Base-by-base conservation (phyloP, 1,140 invertebrate species). In the Euura lappo region DNA sequence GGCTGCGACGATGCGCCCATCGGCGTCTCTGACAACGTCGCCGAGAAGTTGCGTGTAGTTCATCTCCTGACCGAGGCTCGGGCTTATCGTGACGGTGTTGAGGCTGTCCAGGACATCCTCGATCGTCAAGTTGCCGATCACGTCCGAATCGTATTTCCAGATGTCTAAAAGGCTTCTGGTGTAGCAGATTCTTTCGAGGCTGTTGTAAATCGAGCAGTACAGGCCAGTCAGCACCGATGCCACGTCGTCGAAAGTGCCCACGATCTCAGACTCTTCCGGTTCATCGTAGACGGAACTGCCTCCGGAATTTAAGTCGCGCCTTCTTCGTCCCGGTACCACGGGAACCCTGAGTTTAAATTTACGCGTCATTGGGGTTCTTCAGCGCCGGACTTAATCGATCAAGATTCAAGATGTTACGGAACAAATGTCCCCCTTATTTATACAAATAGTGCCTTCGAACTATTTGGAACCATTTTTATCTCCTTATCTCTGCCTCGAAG, bases 101-200 rank as follows among this genome's bases (percentile, higher is more conserved):
- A 94, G 80, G 78, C 88, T 89, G 6, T 84, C 78, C 8, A 94
- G 79, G 75, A 94, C 92, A 72, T 94, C 90, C 69, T 90, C 76
- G 77, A 89, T 89, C 2, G 91, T 91, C 68, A 92, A 80, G 65
- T 86, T 86, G 10, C 81, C 80, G 65, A 94, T 91, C 66, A 86
- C 71, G 13, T 84, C 83, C 46, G 83, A 81, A 81, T 93, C 86
- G 79, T 89, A 93, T 44, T 90, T 87, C 93, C 93, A 95, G 73
- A 95, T 85, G 80, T 94, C 93, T 68, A 93, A 83, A 75, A 94
- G 88, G 85, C 91, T 94, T 74, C 88, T 84, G 72, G 92, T 80
- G 65, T 91, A 87, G 79, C 94, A 95, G 51, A 86, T 88, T 68
- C 83, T 85, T 60, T 89, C 86, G 74, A 93, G 88, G 68, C 78